Base-by-base conservation (phyloP, 2,888 invertebrate genomes). In the Cheilosia vulpina region DNA sequence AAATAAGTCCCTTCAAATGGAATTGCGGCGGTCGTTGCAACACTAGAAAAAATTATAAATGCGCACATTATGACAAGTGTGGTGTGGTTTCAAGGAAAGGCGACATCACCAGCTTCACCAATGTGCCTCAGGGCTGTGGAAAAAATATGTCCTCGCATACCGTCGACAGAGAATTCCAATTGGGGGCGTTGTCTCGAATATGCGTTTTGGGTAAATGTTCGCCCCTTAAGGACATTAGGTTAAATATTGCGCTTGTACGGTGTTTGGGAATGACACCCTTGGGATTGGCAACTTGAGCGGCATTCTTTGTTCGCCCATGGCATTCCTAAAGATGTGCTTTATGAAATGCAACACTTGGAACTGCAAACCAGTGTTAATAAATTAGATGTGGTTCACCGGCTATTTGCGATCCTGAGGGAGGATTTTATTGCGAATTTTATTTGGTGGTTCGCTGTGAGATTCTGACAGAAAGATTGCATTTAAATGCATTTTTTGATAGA, bases 271-370 rank as follows among this genome's bases (percentile, higher is more conserved):
- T 60, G 62, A 31, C 41, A 62, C 62, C 62, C 53, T 31, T 34
- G 62, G 72, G 72, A 63, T 17, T 7, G 24, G 4, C 43, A 63
- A 31, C 41, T 60, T 72, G 34, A 53, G 53, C 41, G 53, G 43
- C 43, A 4, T 52, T 53, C 43, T 62, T 21, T 31, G 4, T 31
- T 55, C 31, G 27, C 55, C 57, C n/a, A 5, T n/a, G 45, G 31
- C 31, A 58, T 47, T 47, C 34, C 13, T 21, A n/a, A 9, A 15
- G n/a, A 13, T 11, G n/a, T 31, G 47, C 24, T 50, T n/a, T 31
- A 21, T 45, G 57, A 69, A 62, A 31, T 72, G 62, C 62, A 53
- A 62, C 62, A 72, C 62, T 62, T 53, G 41, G 24, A 52, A 21
- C 31, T 45, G 62, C 62, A 55, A 31, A 13, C 17, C 13, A 41